These are phyloP conservation scores for Sesamia nonagrioides DNA, from an alignment of 1,140 invertebrate species.

Conservation along the genomic window DNA sequence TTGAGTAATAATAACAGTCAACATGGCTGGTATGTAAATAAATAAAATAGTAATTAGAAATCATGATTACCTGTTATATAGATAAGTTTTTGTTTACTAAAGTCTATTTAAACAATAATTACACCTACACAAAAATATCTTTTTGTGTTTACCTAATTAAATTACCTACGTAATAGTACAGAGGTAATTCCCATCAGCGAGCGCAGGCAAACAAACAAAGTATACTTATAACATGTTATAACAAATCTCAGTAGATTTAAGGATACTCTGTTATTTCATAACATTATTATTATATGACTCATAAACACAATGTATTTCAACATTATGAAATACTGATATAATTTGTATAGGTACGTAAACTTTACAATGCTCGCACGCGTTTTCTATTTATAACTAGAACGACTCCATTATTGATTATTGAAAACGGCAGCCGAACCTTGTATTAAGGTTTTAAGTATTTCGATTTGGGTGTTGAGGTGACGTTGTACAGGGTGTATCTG, in stretches of 20 bases:
- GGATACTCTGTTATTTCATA: background rate
- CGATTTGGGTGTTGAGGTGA: too few species aligned
- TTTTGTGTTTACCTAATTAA: background rate
- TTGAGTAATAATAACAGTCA: too few species aligned
- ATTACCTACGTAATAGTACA: background rate
- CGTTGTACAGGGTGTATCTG: too few species aligned
- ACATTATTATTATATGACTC: background rate
- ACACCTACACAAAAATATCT: background rate
- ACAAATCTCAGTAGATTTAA: background rate
- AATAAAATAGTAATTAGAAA: too few species aligned
- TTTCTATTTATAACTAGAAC: background rate
- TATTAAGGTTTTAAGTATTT: too few species aligned
- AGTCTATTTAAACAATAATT: too few species aligned
- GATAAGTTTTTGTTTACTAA: too few species aligned
- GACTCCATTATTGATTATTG: too few species aligned
- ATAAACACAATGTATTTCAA: background rate
- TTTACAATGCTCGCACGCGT: background rate
- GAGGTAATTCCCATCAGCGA: background rate
- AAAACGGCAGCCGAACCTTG: too few species aligned
- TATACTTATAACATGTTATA: background rate
- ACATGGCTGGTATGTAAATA: too few species aligned
- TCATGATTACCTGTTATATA: too few species aligned
- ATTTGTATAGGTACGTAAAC: background rate
- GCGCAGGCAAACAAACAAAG: background rate
- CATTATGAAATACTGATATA: background rate